Evolutionary conservation across 2,888 invertebrate species (phyloP).

Genomic region (Hirtodrosophila trivittata): DNA sequence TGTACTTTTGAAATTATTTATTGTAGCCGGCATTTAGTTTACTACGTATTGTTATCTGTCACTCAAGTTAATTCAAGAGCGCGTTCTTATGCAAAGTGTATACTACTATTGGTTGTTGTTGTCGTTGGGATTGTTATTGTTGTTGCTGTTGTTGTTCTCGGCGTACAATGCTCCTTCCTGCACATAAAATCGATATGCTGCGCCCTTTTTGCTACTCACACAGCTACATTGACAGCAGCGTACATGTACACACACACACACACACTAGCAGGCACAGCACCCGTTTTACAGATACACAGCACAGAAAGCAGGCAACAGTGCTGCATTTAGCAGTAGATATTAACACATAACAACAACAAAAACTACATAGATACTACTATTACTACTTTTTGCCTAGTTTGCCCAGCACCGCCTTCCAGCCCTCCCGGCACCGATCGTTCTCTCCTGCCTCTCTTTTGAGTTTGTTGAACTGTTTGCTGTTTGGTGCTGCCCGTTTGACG

Average conservation of each 20-base stretch:
- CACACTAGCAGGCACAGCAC: conserved; percentile 16
- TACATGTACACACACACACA: conserved; percentile 16
- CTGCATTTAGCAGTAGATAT: conserved; percentile 55
- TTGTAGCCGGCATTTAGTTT: conserved; percentile 60
- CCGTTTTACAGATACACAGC: conserved; percentile 70
- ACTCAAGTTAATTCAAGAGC: conserved; percentile 4
- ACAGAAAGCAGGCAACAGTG: conserved; percentile 31
- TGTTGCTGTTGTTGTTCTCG: conserved; percentile 26
- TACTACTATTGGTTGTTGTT: conserved; percentile 28
- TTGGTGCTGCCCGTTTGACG: conserved; percentile 19
- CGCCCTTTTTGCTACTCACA: conserved; percentile 72
- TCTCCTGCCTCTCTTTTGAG: conserved; percentile 38
- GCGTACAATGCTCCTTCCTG: conserved; percentile 52
- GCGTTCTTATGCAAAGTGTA: conserved; percentile 9
- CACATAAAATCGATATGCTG: conserved; percentile 64
- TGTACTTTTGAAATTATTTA: conserved; percentile 17
- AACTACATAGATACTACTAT: conserved; percentile 30
- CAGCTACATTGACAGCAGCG: conserved; percentile 27
- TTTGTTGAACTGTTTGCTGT: conserved; percentile 71
- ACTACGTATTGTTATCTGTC: conserved; percentile 12
- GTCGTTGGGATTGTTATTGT: conserved; percentile 6
- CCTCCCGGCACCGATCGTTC: conserved; percentile 33
- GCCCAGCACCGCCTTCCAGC: conserved; percentile 10
- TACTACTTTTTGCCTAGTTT: conserved; percentile 22
- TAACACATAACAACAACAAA: conserved; percentile 34